Evolutionary conservation across 2,113 vertebrate species (phyloP), one percentile per base, ranked within the genome.

Genomic region (Dendrocopos noguchii): DNA sequence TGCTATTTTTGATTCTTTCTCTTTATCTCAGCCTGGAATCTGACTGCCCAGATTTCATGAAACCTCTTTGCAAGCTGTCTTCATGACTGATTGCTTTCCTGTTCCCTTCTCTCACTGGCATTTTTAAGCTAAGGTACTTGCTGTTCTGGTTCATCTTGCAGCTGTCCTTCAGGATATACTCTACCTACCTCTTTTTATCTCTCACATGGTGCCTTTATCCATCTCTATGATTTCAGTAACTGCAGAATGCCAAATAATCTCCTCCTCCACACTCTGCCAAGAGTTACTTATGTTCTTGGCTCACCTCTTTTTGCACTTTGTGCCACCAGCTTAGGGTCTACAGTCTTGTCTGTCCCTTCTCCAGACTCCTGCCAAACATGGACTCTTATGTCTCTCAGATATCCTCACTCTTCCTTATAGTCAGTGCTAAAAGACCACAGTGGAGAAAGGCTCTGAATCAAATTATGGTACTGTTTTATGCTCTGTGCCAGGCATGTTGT

Each of bases 71-170:
- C 46, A 71, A 63, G 24, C 46, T 85, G 47, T 85, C 36, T 53
- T n/a, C 31, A 7, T 61, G 31, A 77, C 33, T 56, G 36, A 80
- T 74, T n/a, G 15, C 21, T 86, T 7, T 86, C 47, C n/a, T 34
- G 28, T 88, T 6, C 36, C 19, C 18, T 80, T 15, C 22, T 80
- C 50, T 90, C 66, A 53, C 77, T 56, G 27, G 24, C 20, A 18
- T 81, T 90, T 91, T 91, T 81, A 88, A 86, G 63, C 50, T 27
- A 50, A 89, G 36, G 31, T 84, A 59, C 31, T 91, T 68, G 21
- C 47, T 87, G 34, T 78, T 67, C 22, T 84, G 61, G 22, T 88
- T 86, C 73, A 75, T 90, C 53, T 28, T 88, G 61, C 63, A 83
- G 34, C 24, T 74, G 11, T 74, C 39, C 36, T 84, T 91, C 8